Percentiles rank a stretch among this genome's conserved stretches.
Evolutionary conservation across 2,113 vertebrate species (phyloP).

Genomic region (Bos indicus): DNA sequence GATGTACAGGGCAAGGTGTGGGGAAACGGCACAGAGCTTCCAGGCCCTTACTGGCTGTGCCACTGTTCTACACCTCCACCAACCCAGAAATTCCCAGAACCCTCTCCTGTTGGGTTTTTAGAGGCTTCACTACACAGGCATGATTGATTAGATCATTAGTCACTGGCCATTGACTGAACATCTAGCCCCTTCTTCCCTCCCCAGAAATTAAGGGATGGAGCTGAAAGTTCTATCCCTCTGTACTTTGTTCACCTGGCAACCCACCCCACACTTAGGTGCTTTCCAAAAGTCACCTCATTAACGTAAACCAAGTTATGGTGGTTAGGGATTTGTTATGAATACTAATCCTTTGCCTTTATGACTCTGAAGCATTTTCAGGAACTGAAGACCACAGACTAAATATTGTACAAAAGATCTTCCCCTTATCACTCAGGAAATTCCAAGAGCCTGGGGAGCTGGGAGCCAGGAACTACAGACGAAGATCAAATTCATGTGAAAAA

Average conservation of each 20-base stretch:
- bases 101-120: background rate
- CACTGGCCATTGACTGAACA: background rate
- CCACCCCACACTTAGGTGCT: background rate
- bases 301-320: background rate
- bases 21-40: no score
- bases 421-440: background rate
- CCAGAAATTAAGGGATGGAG: background rate
- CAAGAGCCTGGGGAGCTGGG: background rate
- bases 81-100: background rate
- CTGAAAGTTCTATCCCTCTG: background rate
- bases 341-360: background rate
- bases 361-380: background rate
- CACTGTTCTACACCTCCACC: background rate
- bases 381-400: background rate
- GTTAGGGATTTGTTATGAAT: background rate
- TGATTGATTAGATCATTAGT: background rate
- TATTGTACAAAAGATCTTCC: background rate
- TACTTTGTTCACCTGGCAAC: background rate
- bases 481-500: background rate
- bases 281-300: background rate
- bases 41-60: background rate
- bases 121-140: background rate
- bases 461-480: background rate
- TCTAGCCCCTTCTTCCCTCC: background rate
- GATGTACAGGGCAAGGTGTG: background rate